Conservation (phyloP, 2,888 invertebrate species). For the Pocota personata region DNA sequence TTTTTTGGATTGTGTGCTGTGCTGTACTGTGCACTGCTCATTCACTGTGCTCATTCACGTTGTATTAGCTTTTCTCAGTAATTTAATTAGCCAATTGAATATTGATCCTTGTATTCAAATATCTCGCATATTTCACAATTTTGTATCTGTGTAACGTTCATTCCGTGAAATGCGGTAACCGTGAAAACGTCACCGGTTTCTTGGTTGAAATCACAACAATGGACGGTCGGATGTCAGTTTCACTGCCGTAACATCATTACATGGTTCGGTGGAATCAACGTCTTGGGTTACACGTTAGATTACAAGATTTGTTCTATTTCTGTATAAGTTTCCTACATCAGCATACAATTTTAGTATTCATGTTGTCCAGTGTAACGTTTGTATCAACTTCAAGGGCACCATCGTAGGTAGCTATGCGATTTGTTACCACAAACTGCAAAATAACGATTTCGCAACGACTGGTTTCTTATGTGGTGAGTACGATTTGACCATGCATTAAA, state of each 20-base stretch:
- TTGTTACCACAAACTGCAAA: constrained; percentile 43
- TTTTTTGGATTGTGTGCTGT: constrained; percentile 61
- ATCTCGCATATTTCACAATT: constrained; percentile 47
- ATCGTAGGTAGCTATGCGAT: too few species aligned
- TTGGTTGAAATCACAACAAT: constrained; percentile 49
- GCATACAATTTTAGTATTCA: constrained; percentile 46
- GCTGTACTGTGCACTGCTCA: background rate
- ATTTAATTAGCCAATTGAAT: constrained; percentile 65
- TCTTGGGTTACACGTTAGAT: constrained; percentile 24
- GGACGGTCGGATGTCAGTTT: constrained; percentile 57
- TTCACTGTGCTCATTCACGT: constrained; percentile 32
- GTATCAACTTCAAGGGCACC: constrained; percentile 64
- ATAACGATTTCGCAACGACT: constrained; percentile 32
- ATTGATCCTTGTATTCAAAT: constrained; percentile 73
- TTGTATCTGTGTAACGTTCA: constrained; percentile 13
- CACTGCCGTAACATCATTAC: constrained; percentile 51
- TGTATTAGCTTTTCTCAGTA: constrained; percentile 21
- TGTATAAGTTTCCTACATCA: constrained; percentile 14
- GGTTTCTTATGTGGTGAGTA: constrained; percentile 27
- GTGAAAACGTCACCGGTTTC: constrained; percentile 60
- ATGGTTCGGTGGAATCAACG: constrained; percentile 41
- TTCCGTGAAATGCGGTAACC: constrained; percentile 53
- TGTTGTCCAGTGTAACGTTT: constrained; percentile 37
- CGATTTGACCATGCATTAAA: constrained; percentile 62
- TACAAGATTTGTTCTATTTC: constrained; percentile 37